Evolutionary conservation across 53 echinoderm and acorn worm species (phyloP), one percentile per base, ranked within the genome.

Genomic region (Echinometra lucunter): DNA sequence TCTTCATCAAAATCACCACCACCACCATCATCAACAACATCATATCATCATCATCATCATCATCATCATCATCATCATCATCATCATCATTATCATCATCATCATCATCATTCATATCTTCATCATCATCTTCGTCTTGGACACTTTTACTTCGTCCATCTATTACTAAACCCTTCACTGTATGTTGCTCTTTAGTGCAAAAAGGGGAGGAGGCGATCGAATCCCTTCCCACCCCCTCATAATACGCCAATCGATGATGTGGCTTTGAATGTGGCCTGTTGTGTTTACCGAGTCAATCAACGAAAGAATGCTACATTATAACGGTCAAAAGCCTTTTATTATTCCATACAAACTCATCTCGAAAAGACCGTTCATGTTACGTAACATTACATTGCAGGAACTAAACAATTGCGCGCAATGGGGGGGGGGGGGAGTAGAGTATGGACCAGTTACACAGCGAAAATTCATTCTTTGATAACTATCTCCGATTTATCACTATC

Each of bases 61-160:
- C 82, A 5, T 44, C 44, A 44, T 82, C 88, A 56, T 88, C 88
- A 88, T 88, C 88, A 55, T 88, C 56, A 88, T 55, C 74, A 74
- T 35, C 85, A 27, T 45, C 47, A 44, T 2, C 85, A 44, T 3
- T 47, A 44, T 44, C 85, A 44, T 44, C 85, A 8, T 85, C 85
- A 44, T 44, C 47, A 85, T 85, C 85, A 85, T 57, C 58, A 57
- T 89, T 60, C 18, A 37, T 40, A 30, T 58, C 58, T 37, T 57
- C 89, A 89, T n/a, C 89, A 89, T 88, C 89, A 57, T 58, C 89
- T 37, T 89, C 89, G 47, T 88, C 88, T 45, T 88, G 49, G 23
- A 21, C 25, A n/a, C 6, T 88, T 53, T 27, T 25, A 27, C 74
- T 12, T 35, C 35, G 37, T 74, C 38, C 23, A 16, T 40, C 30